Conservation (phyloP, 2,113 vertebrate genomes). For the Pterocles gutturalis region DNA sequence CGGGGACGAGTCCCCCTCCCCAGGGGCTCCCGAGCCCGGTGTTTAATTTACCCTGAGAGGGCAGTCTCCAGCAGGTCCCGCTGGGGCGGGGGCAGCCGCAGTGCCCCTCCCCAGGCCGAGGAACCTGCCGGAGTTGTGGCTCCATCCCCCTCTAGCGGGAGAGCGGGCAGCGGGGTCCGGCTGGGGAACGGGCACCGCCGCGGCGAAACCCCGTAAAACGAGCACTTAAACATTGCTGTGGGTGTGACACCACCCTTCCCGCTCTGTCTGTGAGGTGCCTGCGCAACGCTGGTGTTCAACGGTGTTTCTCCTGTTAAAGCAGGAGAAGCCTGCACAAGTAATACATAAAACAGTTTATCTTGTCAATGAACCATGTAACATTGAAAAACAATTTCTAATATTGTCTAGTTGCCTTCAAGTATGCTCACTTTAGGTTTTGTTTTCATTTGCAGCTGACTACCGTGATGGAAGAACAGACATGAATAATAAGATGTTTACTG, state of each 20-base stretch:
- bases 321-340: no score
- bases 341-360: fast-evolving
- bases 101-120: no score
- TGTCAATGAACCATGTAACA: neutral
- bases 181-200: fast-evolving
- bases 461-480: neutral
- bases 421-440: neutral
- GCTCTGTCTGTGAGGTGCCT: fast-evolving
- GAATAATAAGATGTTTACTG: neutral
- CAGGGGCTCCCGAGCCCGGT: fast-evolving
- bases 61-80: no score
- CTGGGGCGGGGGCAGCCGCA: neutral
- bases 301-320: fast-evolving
- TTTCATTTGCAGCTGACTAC: neutral
- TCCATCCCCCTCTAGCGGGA: neutral
- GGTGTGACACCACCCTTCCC: fast-evolving
- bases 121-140: no score
- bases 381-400: fast-evolving
- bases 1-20: fast-evolving
- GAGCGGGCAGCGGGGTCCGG: neutral
- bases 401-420: neutral
- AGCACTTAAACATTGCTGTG: fast-evolving
- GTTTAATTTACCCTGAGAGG: fast-evolving
- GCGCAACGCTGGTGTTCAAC: fast-evolving
- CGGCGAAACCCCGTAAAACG: fast-evolving